phyloP scores from a whole-genome alignment of 1,140 invertebrate genomes.

The Amyelois transitella region DNA sequence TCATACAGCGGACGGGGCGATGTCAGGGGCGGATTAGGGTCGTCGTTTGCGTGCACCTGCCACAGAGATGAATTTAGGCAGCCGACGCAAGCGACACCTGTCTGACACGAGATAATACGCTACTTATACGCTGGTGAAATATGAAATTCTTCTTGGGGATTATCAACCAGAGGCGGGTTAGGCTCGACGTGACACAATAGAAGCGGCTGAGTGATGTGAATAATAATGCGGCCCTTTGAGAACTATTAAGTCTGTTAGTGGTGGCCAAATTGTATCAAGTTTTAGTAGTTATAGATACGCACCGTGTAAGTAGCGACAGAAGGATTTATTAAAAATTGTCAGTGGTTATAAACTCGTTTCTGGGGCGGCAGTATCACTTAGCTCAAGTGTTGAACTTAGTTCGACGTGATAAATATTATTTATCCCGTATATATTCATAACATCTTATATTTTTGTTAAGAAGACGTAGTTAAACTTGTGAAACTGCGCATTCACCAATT shows the following conservation, averaged over 20 bases:
- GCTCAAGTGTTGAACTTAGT: too few relatives aligned
- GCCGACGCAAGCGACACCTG: slow-evolving; percentile 53
- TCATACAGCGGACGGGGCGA: slow-evolving; percentile 6
- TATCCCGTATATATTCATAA: too few relatives aligned
- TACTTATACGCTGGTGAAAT: slow-evolving; percentile 60
- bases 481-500: too few relatives aligned
- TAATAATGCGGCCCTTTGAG: neutral
- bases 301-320: too few relatives aligned
- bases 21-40: slow-evolving; percentile 43
- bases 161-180: slow-evolving; percentile 25
- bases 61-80: slow-evolving; percentile 49
- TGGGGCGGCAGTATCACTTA: too few relatives aligned
- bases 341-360: too few relatives aligned
- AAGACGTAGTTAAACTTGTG: too few relatives aligned
- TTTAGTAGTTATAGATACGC: neutral
- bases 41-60: slow-evolving; percentile 48
- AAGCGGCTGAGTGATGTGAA: neutral
- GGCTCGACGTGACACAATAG: slow-evolving; percentile 5
- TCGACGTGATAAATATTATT: too few relatives aligned
- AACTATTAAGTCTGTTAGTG: neutral
- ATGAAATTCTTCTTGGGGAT: slow-evolving; percentile 54
- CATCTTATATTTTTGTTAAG: too few relatives aligned
- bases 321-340: too few relatives aligned
- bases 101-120: slow-evolving; percentile 52
- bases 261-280: neutral